These are phyloP conservation scores for Eudyptes chrysolophus DNA, from an alignment of 2,113 vertebrate species.

Conservation along the genomic window DNA sequence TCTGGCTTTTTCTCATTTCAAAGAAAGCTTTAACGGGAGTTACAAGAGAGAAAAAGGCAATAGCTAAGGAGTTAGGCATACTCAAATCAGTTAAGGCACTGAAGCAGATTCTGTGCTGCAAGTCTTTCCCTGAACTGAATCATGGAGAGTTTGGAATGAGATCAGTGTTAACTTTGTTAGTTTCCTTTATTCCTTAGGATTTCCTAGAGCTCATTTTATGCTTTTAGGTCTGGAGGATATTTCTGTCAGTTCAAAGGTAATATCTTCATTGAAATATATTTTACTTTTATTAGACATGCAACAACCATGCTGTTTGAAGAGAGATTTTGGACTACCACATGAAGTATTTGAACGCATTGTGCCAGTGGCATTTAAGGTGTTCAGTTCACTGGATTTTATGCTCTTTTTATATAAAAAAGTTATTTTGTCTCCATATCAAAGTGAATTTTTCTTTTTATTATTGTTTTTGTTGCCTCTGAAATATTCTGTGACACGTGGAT, in stretches of 20 bases:
- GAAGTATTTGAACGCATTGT: background rate
- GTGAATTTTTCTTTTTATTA: background rate
- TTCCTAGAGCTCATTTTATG: background rate
- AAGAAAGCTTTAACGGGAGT: background rate
- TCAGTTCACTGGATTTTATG: slow-evolving; percentile 9
- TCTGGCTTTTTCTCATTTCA: background rate
- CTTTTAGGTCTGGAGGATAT: background rate
- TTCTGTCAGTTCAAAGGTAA: background rate
- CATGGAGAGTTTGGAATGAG: background rate
- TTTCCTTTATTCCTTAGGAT: background rate
- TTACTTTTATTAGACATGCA: background rate
- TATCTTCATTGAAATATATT: background rate
- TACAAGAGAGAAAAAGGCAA: background rate
- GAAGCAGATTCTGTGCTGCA: background rate
- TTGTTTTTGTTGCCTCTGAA: background rate
- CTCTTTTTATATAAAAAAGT: background rate
- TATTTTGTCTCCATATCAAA: background rate
- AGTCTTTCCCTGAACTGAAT: background rate
- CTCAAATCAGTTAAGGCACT: background rate
- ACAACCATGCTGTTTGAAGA: background rate
- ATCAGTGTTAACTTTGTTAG: background rate
- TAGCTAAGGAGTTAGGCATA: background rate
- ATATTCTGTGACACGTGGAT: background rate
- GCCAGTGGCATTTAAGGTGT: background rate
- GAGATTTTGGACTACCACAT: background rate